These are phyloP conservation scores for Tenthredo mesomela DNA, from an alignment of 2,888 invertebrate genomes.

Conservation along the genomic window DNA sequence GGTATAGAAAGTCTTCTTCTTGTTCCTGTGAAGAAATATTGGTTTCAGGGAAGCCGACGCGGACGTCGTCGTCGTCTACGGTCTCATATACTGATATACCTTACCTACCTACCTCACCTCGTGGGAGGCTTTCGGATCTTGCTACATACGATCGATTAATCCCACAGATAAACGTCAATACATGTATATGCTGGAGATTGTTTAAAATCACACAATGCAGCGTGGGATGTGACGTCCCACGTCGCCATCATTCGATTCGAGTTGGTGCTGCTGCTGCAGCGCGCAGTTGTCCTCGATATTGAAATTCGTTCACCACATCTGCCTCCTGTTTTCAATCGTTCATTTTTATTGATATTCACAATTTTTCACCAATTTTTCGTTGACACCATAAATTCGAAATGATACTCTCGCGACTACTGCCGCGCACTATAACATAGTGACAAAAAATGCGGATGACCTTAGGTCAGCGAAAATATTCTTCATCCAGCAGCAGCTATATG, in stretches of 20 bases:
- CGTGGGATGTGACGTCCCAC: slow-evolving; percentile 41
- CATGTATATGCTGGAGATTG: slow-evolving; percentile 31
- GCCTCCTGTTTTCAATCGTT: neutral
- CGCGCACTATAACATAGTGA: neutral
- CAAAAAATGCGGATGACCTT: neutral
- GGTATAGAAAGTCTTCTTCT: neutral
- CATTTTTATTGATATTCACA: neutral
- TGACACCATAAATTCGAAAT: neutral
- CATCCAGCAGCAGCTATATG: neutral
- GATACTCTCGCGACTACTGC: neutral
- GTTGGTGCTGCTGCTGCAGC: neutral
- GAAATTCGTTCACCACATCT: slow-evolving; percentile 24
- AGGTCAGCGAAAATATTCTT: slow-evolving; percentile 19
- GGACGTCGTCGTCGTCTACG: neutral
- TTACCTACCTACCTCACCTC: slow-evolving; percentile 7
- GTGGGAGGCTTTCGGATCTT: slow-evolving; percentile 50
- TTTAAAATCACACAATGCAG: slow-evolving; percentile 46
- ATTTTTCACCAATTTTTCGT: neutral
- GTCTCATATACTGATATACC: neutral
- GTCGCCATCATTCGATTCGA: neutral
- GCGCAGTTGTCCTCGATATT: slow-evolving; percentile 31
- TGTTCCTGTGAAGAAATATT: neutral
- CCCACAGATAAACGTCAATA: slow-evolving; percentile 45
- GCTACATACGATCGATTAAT: slow-evolving; percentile 51
- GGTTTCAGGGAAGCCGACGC: neutral